Base-by-base conservation (phyloP, 2,888 invertebrate species). In the Stenoptilia bipunctidactyla region DNA sequence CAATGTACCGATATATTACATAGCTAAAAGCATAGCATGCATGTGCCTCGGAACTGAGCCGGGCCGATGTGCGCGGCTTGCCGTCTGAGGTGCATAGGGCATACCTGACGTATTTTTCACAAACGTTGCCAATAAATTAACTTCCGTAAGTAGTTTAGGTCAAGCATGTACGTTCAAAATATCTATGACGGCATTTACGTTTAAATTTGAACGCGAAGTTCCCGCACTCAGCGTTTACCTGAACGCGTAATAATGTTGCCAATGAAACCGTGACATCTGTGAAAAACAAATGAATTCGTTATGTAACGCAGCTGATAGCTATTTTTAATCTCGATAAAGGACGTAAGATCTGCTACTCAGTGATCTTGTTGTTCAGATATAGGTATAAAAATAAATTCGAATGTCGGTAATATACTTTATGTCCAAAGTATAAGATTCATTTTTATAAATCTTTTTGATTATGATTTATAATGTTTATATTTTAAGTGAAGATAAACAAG, bases 251-350 rank as follows among this genome's bases (percentile, higher is more conserved):
- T 53, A 50, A 62, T 61, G 61, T 53, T 61, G 64, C 66, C 70
- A 61, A 73, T 61, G 61, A 58, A 55, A 43, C 53, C 44, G 64
- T 67, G 65, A 68, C 73, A 69, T 64, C 65, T 69, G 64, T 57
- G 61, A 67, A 61, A 56, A 58, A 48, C 50, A 45, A 50, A 52
- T 59, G 51, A 53, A 45, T 58, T 51, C 52, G 61, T 56, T 62
- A 59, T 66, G 64, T 71, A 69, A 66, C 56, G 49, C 54, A 48
- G 58, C 54, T 51, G 56, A 57, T 56, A 45, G 58, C 62, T 79
- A 77, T 79, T 79, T 77, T 69, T 75, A 74, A 65, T 53, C 54
- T 40, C 51, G 51, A 52, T 55, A 59, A 58, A 61, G 60, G 50
- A 51, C 53, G 50, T 60, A 46, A 59, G 56, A 56, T 57, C 56